Evolutionary conservation across 35 echinoderm and acorn worm genomes (phyloP).

Genomic region (Patiria miniata): DNA sequence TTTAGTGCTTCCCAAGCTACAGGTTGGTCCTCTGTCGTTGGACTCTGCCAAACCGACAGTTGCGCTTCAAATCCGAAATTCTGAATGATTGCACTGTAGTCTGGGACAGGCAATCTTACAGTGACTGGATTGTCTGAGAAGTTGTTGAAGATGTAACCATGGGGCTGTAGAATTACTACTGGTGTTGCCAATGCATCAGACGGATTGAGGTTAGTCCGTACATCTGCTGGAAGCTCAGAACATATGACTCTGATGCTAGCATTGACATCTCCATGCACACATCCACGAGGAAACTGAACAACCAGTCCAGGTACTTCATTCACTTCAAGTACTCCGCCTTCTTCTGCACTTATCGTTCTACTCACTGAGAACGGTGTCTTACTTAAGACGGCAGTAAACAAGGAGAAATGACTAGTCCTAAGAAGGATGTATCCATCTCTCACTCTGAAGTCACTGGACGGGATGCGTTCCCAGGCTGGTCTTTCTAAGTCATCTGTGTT

Average conservation of each 20-base stretch:
- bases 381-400: conserved; percentile 77
- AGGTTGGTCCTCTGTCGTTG: conserved; percentile 75
- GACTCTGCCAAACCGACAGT: conserved; percentile 86
- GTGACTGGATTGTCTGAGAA: conserved; percentile 61
- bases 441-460: conserved; percentile 70
- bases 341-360: conserved; percentile 50
- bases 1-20: conserved; percentile 60
- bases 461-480: conserved; percentile 78
- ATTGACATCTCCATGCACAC: conserved; percentile 48
- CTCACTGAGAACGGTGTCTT: conserved; percentile 55
- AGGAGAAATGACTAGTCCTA: conserved; percentile 74
- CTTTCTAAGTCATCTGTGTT: conserved; percentile 68
- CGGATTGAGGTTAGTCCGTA: conserved; percentile 46
- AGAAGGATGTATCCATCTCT: conserved; percentile 70
- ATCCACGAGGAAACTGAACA: conserved; percentile 75
- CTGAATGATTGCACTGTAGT: conserved; percentile 76
- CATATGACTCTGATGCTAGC: conserved; percentile 77
- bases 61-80: conserved; percentile 70
- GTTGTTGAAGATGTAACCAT: conserved; percentile 78
- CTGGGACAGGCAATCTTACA: conserved; percentile 76
- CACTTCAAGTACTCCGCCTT: conserved; percentile 70
- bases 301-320: conserved; percentile 81
- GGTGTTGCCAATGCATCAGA: conserved; percentile 78
- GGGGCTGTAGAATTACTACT: conserved; percentile 65
- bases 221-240: conserved; percentile 52